These are phyloP conservation scores for Trissolcus brochymenae DNA, from an alignment of 2,888 invertebrate genomes.

Conservation along the genomic window DNA sequence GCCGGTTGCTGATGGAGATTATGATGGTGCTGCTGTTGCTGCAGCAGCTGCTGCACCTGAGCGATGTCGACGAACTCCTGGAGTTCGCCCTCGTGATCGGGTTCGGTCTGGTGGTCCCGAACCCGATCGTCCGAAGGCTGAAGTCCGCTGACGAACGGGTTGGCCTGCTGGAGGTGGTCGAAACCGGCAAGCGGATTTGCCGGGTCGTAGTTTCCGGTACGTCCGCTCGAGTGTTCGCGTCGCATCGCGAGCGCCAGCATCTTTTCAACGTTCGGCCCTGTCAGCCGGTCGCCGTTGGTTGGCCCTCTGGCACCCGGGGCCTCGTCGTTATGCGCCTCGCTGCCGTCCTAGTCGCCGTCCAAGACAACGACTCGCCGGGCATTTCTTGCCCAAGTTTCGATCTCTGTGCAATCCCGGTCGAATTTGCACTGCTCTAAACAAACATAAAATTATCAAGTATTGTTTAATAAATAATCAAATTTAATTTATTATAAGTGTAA, in stretches of 20 bases:
- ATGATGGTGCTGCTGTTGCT: slow-evolving; percentile 78
- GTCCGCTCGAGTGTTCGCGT: slow-evolving; percentile 75
- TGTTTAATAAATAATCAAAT: too few relatives aligned
- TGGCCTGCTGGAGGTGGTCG: slow-evolving; percentile 73
- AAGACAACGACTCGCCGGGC: slow-evolving; percentile 44
- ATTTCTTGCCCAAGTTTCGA: slow-evolving; percentile 39
- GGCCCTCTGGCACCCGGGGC: slow-evolving; percentile 58
- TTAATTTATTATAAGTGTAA: too few relatives aligned
- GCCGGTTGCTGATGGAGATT: slow-evolving; percentile 66
- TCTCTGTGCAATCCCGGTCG: not conserved
- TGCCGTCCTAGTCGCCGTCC: slow-evolving; percentile 49
- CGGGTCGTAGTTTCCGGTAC: slow-evolving; percentile 71
- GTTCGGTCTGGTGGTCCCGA: slow-evolving; percentile 63
- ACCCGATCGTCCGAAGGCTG: slow-evolving; percentile 65
- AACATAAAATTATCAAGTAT: too few relatives aligned
- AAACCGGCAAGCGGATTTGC: slow-evolving; percentile 72
- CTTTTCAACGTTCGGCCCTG: slow-evolving; percentile 68
- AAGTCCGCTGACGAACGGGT: slow-evolving; percentile 67
- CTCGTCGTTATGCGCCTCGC: slow-evolving; percentile 44
- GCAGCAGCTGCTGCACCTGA: slow-evolving; percentile 86
- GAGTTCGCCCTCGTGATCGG: slow-evolving; percentile 72
- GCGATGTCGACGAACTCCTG: slow-evolving; percentile 89
- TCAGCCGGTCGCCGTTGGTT: slow-evolving; percentile 64
- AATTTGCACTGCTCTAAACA: too few relatives aligned
- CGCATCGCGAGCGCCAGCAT: slow-evolving; percentile 76